Evolutionary conservation across 2,888 invertebrate species (phyloP).

Genomic region (Fragum whitleyi): DNA sequence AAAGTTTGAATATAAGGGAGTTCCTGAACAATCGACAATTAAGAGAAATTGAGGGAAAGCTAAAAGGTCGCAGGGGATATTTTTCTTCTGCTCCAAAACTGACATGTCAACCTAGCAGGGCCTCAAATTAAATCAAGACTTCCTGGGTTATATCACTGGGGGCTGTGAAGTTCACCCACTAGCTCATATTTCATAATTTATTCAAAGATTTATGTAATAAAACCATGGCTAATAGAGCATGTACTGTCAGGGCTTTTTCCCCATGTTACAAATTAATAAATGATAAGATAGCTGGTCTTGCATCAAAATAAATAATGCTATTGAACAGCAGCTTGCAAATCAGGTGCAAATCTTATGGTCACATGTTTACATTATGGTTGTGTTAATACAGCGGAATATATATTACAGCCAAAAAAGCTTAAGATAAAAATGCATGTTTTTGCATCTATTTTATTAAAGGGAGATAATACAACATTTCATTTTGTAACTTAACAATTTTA

Average conservation of each 20-base stretch:
- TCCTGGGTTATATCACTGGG: background rate
- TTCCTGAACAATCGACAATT: too few relatives aligned
- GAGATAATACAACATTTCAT: too few relatives aligned
- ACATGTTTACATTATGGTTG: too few relatives aligned
- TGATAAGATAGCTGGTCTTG: background rate
- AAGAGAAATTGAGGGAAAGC: background rate
- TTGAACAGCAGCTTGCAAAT: too few relatives aligned
- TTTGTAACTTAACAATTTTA: too few relatives aligned
- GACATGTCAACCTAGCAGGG: conserved; percentile 20
- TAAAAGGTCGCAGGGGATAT: conserved; percentile 32
- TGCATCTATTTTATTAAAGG: too few relatives aligned
- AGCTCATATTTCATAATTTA: conserved; percentile 14
- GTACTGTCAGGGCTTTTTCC: background rate
- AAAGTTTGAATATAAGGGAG: too few relatives aligned
- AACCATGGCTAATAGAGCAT: background rate
- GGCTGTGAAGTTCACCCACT: background rate
- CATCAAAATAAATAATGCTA: too few relatives aligned
- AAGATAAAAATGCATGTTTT: too few relatives aligned
- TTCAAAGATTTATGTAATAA: conserved; percentile 5
- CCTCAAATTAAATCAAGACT: conserved; percentile 14
- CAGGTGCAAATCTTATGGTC: too few relatives aligned
- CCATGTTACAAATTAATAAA: conserved; percentile 1
- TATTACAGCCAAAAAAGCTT: too few relatives aligned
- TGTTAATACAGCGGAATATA: too few relatives aligned
- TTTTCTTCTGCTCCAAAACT: conserved; percentile 15